Percentiles rank a stretch among this genome's conserved stretches.
Conservation (phyloP, 2,888 invertebrate species). For the Lepeophtheirus nordmannii region DNA sequence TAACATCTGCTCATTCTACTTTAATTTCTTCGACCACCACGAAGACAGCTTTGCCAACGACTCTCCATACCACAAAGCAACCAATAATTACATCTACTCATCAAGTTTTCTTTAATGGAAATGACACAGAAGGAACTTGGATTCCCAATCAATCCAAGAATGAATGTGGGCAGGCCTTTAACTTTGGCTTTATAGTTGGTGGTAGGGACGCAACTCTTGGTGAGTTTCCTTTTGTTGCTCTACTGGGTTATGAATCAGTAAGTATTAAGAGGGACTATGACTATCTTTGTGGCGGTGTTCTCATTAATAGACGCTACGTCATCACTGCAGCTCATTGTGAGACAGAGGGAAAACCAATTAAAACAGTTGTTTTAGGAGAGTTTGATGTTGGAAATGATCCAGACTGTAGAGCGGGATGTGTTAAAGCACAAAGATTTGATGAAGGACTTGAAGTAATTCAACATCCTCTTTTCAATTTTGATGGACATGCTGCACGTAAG, state of each 20-base stretch:
- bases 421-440: not conserved
- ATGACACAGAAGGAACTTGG: slow-evolving; percentile 3
- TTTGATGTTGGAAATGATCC: slow-evolving; percentile 17
- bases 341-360: not conserved
- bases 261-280: not conserved
- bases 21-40: not conserved
- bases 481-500: not conserved
- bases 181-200: slow-evolving; percentile 8
- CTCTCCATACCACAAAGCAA: not conserved
- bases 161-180: not conserved
- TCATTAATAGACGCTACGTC: slow-evolving; percentile 15
- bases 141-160: not conserved
- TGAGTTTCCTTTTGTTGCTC: slow-evolving; percentile 17
- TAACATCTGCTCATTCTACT: not conserved
- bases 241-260: slow-evolving; percentile 2
- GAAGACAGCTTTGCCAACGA: not conserved
- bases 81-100: not conserved
- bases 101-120: no score
- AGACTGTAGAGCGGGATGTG: slow-evolving; percentile 7
- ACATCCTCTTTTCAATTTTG: no score
- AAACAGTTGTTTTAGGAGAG: slow-evolving; percentile 10
- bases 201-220: slow-evolving; percentile 4
- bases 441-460: not conserved
- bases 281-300: slow-evolving; percentile 14
- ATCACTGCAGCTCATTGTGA: slow-evolving; percentile 19